These are phyloP conservation scores for Antidorcas marsupialis DNA, from an alignment of 2,113 vertebrate species.

Conservation along the genomic window DNA sequence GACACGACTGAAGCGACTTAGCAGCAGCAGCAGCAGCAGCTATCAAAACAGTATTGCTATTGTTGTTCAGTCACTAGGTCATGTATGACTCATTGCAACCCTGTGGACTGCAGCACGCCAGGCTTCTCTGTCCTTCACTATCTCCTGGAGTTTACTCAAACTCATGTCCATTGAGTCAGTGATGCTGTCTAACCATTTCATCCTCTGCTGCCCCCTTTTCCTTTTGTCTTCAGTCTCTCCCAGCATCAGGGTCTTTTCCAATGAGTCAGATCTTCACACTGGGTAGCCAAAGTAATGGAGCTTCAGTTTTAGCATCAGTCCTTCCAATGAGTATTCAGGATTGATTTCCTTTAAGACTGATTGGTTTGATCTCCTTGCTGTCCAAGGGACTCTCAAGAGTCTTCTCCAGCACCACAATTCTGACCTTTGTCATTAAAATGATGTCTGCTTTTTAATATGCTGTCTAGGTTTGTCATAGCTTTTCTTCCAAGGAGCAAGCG, in stretches of 20 bases:
- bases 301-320: neutral
- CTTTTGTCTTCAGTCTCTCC: neutral
- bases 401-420: neutral
- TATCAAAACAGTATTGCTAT: neutral
- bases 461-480: neutral
- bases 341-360: neutral
- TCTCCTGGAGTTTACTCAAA: neutral
- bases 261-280: neutral
- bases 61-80: neutral
- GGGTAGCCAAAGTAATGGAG: neutral
- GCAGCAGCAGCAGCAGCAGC: too few relatives aligned
- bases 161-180: neutral
- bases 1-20: too few relatives aligned
- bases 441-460: neutral
- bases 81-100: neutral
- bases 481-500: neutral
- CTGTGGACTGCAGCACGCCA: neutral
- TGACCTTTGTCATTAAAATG: neutral
- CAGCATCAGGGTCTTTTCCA: neutral
- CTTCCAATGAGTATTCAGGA: neutral
- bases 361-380: neutral
- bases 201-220: neutral
- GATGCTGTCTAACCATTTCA: neutral
- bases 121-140: neutral
- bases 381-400: neutral